phyloP scores from a whole-genome alignment of 2,113 vertebrate genomes.

The Coptodon rendalli region DNA sequence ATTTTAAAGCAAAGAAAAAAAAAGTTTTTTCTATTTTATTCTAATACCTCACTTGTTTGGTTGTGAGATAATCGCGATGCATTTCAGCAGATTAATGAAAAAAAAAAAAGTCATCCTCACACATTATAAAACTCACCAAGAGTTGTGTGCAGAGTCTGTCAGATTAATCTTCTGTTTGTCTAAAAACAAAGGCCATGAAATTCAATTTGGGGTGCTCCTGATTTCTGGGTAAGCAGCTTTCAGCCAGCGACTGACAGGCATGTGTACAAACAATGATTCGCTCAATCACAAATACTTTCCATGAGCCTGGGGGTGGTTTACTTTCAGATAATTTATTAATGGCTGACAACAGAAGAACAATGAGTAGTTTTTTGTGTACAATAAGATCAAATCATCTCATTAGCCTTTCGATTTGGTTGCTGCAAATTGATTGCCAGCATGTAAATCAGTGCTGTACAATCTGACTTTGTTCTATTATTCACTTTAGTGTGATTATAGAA shows the following conservation, averaged over 20 bases:
- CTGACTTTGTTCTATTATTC: conserved; percentile 15
- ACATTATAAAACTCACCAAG: not conserved
- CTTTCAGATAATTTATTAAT: conserved; percentile 7
- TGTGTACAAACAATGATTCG: conserved; percentile 54
- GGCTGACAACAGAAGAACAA: not conserved
- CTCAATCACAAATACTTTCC: conserved; percentile 6
- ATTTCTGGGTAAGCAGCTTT: conserved; percentile 43
- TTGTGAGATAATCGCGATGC: not conserved
- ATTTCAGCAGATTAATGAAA: not conserved
- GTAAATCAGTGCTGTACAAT: not conserved
- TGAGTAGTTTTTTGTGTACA: not conserved
- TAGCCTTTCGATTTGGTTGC: not conserved
- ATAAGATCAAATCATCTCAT: conserved; percentile 37
- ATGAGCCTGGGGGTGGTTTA: not conserved
- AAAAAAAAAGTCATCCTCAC: not conserved
- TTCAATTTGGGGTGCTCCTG: conserved; percentile 27
- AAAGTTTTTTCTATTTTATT: not conserved
- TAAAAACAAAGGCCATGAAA: conserved; percentile 39
- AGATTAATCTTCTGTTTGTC: conserved; percentile 45
- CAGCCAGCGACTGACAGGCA: conserved; percentile 12
- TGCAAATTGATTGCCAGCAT: conserved; percentile 11
- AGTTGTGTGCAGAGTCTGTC: not conserved
- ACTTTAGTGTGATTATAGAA: conserved; percentile 19
- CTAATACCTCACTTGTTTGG: not conserved
- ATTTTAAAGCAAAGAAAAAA: not conserved